Conservation (phyloP, 1,140 invertebrate genomes). For the Euschistus heros region DNA sequence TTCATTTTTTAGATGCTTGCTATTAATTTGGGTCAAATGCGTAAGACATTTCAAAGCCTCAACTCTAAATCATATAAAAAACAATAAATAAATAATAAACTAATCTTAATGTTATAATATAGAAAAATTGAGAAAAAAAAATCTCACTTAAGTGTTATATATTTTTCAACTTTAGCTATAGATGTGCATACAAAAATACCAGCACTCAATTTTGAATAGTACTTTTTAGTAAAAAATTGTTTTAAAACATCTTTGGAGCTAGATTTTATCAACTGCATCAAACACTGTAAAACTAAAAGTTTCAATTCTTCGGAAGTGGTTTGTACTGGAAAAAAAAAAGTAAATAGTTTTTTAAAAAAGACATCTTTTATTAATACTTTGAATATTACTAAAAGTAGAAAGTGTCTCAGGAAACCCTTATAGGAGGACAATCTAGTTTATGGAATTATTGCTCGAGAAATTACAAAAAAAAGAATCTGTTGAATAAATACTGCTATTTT, state of each 20-base stretch:
- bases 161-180: slow-evolving; percentile 46
- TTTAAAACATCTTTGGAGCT: slow-evolving; percentile 31
- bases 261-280: slow-evolving; percentile 39
- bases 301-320: slow-evolving; percentile 47
- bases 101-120: slow-evolving; percentile 21
- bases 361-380: no score
- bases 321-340: slow-evolving; percentile 35
- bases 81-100: slow-evolving; percentile 17
- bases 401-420: no score
- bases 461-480: no score
- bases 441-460: no score
- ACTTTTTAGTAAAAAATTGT: slow-evolving; percentile 39
- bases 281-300: slow-evolving; percentile 41
- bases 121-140: slow-evolving; percentile 22
- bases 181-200: slow-evolving; percentile 46
- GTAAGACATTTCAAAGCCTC: slow-evolving; percentile 46
- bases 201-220: slow-evolving; percentile 44
- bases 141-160: slow-evolving; percentile 42
- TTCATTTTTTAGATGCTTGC: slow-evolving; percentile 36
- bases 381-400: no score
- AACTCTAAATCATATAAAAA: slow-evolving; percentile 36
- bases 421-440: no score
- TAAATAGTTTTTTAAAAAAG: no score
- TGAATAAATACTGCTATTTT: no score
- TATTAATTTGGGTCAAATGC: slow-evolving; percentile 43